phyloP scores from a whole-genome alignment of 2,888 invertebrate genomes.

The Holacanthella duospinosa region DNA sequence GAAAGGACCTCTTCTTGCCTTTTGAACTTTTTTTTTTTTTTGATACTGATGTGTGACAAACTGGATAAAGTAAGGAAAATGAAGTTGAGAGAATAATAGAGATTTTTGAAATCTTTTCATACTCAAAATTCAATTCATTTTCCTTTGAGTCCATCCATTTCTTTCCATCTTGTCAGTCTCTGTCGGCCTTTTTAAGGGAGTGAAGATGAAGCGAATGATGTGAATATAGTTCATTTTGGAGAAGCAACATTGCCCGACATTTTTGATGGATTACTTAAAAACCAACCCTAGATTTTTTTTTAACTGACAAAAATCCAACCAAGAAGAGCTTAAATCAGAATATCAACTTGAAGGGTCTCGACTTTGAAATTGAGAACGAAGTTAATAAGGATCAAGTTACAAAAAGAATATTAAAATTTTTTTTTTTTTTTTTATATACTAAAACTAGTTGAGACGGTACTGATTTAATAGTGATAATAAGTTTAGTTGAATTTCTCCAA shows the following conservation, averaged over 20 bases:
- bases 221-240: not conserved
- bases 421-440: too few relatives aligned
- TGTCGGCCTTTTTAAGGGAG: not conserved
- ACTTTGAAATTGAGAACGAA: too few relatives aligned
- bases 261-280: not conserved
- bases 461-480: too few relatives aligned
- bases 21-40: conserved; percentile 1
- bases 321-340: too few relatives aligned
- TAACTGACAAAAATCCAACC: too few relatives aligned
- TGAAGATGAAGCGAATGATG: not conserved
- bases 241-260: not conserved
- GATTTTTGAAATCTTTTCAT: not conserved
- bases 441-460: too few relatives aligned
- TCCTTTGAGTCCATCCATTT: not conserved
- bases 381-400: too few relatives aligned
- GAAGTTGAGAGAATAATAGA: not conserved
- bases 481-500: too few relatives aligned
- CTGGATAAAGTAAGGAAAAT: conserved; percentile 1
- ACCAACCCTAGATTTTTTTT: not conserved
- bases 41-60: conserved; percentile 3
- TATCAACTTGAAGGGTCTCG: too few relatives aligned
- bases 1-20: not conserved
- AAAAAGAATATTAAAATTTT: too few relatives aligned
- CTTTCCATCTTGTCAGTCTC: not conserved
- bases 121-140: conserved; percentile 1